Evolutionary conservation across 35 echinoderm and acorn worm species (phyloP), one percentile per base, ranked within the genome.

Genomic region (Apostichopus californicus): DNA sequence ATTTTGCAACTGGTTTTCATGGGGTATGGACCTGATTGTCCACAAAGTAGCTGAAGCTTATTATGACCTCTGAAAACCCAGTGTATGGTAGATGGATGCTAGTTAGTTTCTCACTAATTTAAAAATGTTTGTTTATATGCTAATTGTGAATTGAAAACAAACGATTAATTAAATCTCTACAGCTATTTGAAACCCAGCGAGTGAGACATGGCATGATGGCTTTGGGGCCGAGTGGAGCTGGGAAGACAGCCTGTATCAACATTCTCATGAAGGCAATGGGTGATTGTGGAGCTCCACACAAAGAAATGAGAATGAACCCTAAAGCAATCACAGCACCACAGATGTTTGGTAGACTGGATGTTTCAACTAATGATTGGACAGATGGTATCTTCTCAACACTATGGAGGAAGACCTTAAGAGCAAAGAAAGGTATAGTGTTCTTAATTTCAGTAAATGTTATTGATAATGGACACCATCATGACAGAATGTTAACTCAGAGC

Each of bases 201-300:
- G 96, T 95, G 54, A 94, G 96, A 59, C 96, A 98, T 91, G 96
- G 96, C 54, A 98, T 98, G 96, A 98, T 98, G 96, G 92, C 94
- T 1, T 80, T 95, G 18, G 94, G 96, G 13, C 96, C 96, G 15
- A 95, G 94, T 79, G 96, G 96, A 65, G 96, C 96, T 12, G 96
- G 96, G 46, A 98, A 95, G 94, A 94, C 90, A 1, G 90, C 92
- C 93, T 98, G 96, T 81, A 98, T 98, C 78, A 77, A 98, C 93
- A 90, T 98, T 57, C 55, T 98, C 64, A 98, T 98, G 96, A 98
- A 98, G 61, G 96, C 96, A 57, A 98, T 98, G 96, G 96, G 96
- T 22, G 96, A 98, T 73, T 98, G 96, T 94, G 96, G 96, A 15
- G 90, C 89, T 13, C 94, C 94, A 4, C 94, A 95, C 25, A 95